A percentile compares a stretch with the other conserved stretches of the same genome.
Conservation (phyloP, 2,888 invertebrate species). For the Morpho deidamia region DNA sequence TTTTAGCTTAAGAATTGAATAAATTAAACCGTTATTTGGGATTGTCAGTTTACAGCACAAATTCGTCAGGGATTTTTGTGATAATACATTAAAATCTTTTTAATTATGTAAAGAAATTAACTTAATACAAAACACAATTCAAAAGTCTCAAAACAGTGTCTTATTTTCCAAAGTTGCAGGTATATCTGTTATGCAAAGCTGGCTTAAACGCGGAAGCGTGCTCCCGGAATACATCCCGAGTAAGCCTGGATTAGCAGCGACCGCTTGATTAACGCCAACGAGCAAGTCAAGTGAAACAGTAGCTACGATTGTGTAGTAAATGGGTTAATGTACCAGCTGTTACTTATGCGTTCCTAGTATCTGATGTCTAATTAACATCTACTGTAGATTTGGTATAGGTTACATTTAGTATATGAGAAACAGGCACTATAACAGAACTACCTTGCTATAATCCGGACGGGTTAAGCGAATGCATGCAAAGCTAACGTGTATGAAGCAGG, state of each 20-base stretch:
- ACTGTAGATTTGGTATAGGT: no score
- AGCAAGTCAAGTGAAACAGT: slow-evolving; percentile 17
- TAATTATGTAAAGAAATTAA: no score
- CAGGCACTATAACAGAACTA: no score
- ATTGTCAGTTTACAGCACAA: no score
- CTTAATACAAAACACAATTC: background rate
- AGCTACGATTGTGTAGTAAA: slow-evolving; percentile 5
- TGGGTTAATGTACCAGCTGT: slow-evolving; percentile 1
- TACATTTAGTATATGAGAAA: no score
- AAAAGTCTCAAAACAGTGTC: slow-evolving; percentile 6
- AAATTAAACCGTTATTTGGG: no score
- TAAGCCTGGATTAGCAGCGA: slow-evolving; percentile 21
- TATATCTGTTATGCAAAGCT: slow-evolving; percentile 24
- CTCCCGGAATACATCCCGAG: slow-evolving; percentile 14
- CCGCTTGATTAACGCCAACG: slow-evolving; percentile 21
- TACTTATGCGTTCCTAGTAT: background rate
- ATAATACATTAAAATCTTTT: no score
- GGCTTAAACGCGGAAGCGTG: slow-evolving; percentile 12
- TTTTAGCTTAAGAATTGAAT: no score
- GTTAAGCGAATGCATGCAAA: no score
- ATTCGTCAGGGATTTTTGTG: no score
- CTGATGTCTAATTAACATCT: background rate
- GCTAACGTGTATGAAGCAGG: no score
- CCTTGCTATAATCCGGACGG: no score
- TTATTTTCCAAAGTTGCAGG: slow-evolving; percentile 13